Evolutionary conservation across 2,888 invertebrate species (phyloP).

Genomic region (Heliconius ethilla): DNA sequence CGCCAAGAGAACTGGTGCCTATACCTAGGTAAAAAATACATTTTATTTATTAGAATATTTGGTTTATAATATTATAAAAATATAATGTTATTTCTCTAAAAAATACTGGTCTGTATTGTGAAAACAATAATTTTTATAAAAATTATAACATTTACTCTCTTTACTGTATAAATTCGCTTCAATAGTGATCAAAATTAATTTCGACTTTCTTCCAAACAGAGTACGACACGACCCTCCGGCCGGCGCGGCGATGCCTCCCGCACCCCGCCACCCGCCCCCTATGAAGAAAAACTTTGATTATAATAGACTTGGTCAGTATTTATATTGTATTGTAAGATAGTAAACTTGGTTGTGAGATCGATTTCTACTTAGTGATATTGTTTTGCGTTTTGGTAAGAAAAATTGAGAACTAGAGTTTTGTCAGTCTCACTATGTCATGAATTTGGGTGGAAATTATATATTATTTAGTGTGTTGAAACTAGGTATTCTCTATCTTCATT

Average conservation of each 20-base stretch:
- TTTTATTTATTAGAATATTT: neutral
- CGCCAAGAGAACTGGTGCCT: slow-evolving; percentile 80
- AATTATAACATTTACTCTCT: no score
- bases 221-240: slow-evolving; percentile 56
- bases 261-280: slow-evolving; percentile 59
- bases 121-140: no score
- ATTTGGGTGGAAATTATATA: no score
- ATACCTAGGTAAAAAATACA: slow-evolving; percentile 81
- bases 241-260: slow-evolving; percentile 46
- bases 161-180: no score
- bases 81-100: no score
- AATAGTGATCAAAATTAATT: no score
- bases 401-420: neutral
- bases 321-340: no score
- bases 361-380: neutral
- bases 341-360: neutral
- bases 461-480: no score
- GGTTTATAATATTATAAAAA: no score
- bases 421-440: no score
- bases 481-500: no score
- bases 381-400: neutral
- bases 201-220: slow-evolving; percentile 47
- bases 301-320: slow-evolving; percentile 84
- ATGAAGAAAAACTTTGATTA: slow-evolving; percentile 87
- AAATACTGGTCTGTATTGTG: no score